phyloP scores from a whole-genome alignment of 1,140 invertebrate species.

The fruit fly (Drosophila melanogaster) region DNA sequence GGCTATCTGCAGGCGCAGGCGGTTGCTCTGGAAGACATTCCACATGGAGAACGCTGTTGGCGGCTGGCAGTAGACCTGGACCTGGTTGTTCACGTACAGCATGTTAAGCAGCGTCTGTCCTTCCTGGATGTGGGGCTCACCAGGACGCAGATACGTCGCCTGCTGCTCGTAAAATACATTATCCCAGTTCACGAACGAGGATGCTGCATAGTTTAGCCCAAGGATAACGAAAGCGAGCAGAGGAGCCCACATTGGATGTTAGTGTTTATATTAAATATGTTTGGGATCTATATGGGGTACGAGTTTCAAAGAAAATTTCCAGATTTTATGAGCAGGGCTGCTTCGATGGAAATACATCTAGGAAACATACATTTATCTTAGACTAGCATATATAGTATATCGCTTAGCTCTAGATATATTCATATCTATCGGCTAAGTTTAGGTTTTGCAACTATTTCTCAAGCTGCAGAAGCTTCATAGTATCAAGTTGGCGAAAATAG shows the following conservation, averaged over 20 bases:
- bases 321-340: too few relatives aligned
- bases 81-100: conserved; percentile 3
- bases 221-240: background rate
- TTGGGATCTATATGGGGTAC: background rate
- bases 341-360: too few relatives aligned
- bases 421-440: too few relatives aligned
- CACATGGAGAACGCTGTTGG: background rate
- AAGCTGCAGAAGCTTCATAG: conserved; percentile 7
- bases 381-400: too few relatives aligned
- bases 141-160: conserved; percentile 34
- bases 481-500: background rate
- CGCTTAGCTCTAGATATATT: too few relatives aligned
- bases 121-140: conserved; percentile 12
- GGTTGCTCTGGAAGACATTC: conserved; percentile 25
- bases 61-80: conserved; percentile 38
- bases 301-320: too few relatives aligned
- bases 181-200: background rate
- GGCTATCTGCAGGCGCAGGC: conserved; percentile 3
- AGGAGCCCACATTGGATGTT: background rate
- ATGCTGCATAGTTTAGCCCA: background rate
- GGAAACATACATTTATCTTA: too few relatives aligned
- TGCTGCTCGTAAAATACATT: background rate
- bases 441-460: background rate
- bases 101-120: conserved; percentile 7
- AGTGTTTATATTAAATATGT: background rate